Evolutionary conservation across 2,888 invertebrate genomes (phyloP).

Genomic region (Cantharis nigra): DNA sequence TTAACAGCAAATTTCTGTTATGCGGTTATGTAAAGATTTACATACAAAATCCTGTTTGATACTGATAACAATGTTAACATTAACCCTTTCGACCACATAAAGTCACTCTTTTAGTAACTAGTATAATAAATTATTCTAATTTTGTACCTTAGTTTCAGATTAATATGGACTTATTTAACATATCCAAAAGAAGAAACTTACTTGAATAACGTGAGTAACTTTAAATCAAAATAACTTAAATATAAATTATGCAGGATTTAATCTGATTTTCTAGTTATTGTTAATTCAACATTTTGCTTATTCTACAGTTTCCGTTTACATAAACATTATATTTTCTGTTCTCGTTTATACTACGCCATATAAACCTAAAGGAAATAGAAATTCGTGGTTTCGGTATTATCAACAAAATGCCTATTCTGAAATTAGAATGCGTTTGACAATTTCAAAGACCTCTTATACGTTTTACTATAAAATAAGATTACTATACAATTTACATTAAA

Average conservation of each 20-base stretch:
- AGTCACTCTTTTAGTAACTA: slow-evolving; percentile 24
- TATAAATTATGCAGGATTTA: neutral
- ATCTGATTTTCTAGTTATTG: neutral
- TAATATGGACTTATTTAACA: slow-evolving; percentile 1
- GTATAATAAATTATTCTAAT: slow-evolving; percentile 15
- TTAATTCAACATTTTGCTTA: slow-evolving; percentile 8
- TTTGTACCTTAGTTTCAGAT: slow-evolving; percentile 17
- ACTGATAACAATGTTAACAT: slow-evolving; percentile 34
- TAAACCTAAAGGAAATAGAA: slow-evolving; percentile 33
- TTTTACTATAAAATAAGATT: slow-evolving; percentile 25
- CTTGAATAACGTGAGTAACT: neutral
- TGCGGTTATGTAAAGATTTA: slow-evolving; percentile 31
- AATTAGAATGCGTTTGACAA: slow-evolving; percentile 40
- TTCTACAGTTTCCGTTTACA: slow-evolving; percentile 21
- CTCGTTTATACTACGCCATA: slow-evolving; percentile 36
- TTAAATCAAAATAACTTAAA: neutral
- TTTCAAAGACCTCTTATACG: slow-evolving; percentile 35
- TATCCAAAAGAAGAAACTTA: neutral
- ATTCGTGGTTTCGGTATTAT: slow-evolving; percentile 34
- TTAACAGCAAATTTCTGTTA: slow-evolving; percentile 7
- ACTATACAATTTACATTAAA: neutral
- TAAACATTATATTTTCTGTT: slow-evolving; percentile 30
- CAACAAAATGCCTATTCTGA: slow-evolving; percentile 37
- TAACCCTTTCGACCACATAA: slow-evolving; percentile 33
- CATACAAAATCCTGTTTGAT: slow-evolving; percentile 26